These are phyloP conservation scores for Dascyllus trimaculatus DNA, from an alignment of 2,113 vertebrate genomes.

Conservation along the genomic window DNA sequence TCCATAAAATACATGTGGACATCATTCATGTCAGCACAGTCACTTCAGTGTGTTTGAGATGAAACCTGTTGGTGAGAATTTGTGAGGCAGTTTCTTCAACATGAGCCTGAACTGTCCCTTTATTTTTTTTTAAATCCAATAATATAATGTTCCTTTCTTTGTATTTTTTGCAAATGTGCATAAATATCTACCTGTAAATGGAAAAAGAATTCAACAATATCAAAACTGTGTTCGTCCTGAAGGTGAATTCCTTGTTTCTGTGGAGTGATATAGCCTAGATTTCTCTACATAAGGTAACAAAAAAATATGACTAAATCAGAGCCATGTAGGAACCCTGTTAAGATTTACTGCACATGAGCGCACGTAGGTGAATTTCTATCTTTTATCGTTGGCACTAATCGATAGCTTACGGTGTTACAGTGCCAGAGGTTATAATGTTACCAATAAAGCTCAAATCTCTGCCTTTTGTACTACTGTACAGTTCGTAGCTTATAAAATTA, in stretches of 20 bases:
- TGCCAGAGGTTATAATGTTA: slow-evolving; percentile 10
- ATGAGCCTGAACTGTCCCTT: slow-evolving; percentile 19
- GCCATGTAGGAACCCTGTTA: neutral
- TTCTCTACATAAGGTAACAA: neutral
- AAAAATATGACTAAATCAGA: neutral
- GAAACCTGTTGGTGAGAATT: slow-evolving; percentile 5
- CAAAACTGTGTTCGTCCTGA: neutral
- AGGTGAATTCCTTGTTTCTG: neutral
- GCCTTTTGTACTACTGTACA: slow-evolving; percentile 12
- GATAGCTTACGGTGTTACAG: slow-evolving; percentile 51
- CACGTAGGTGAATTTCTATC: neutral
- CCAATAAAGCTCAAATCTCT: slow-evolving; percentile 9
- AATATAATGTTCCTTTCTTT: slow-evolving; percentile 1
- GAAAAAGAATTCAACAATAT: slow-evolving; percentile 13
- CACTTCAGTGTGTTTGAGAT: neutral
- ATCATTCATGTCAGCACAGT: neutral
- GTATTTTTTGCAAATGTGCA: neutral
- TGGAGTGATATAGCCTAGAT: neutral
- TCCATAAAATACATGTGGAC: slow-evolving; percentile 28
- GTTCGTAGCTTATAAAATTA: slow-evolving; percentile 45
- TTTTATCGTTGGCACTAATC: slow-evolving; percentile 55
- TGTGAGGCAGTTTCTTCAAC: neutral
- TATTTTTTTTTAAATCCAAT: neutral
- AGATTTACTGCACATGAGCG: neutral
- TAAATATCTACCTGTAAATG: slow-evolving; percentile 1